Conservation (phyloP, 2,888 invertebrate species). For the Mystacides longicornis region DNA sequence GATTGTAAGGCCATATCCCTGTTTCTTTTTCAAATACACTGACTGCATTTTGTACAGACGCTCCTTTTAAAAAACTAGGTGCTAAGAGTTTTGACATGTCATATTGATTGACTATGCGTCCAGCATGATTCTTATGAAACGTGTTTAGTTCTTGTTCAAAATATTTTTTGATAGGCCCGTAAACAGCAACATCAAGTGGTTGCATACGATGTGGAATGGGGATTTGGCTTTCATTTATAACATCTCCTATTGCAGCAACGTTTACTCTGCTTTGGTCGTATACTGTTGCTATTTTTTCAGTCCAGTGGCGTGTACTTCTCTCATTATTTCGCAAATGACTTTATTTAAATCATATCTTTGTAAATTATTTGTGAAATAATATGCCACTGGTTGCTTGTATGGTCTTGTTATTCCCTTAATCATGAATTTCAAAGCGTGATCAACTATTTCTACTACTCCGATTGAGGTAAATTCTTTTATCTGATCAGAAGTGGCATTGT, state of each 20-base stretch:
- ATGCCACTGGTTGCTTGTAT: slow-evolving; percentile 3
- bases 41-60: slow-evolving; percentile 3
- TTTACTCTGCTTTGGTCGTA: no score
- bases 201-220: slow-evolving; percentile 1
- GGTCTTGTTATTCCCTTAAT: not conserved
- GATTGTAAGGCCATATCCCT: slow-evolving; percentile 5
- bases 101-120: slow-evolving; percentile 6
- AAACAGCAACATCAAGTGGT: slow-evolving; percentile 4
- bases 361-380: not conserved
- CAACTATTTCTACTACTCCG: not conserved
- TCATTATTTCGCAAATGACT: not conserved
- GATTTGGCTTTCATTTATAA: not conserved
- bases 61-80: slow-evolving; percentile 5
- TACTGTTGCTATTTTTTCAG: no score
- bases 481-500: no score
- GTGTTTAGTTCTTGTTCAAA: slow-evolving; percentile 5
- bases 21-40: not conserved
- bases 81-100: slow-evolving; percentile 4
- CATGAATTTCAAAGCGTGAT: slow-evolving; percentile 4
- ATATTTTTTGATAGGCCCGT: slow-evolving; percentile 5
- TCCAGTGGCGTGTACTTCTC: not conserved
- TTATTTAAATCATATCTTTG: not conserved
- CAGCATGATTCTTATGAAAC: slow-evolving; percentile 5
- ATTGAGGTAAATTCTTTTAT: no score
- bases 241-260: no score